These are phyloP conservation scores for Arion vulgaris DNA, from an alignment of 1,140 invertebrate species.

Conservation along the genomic window DNA sequence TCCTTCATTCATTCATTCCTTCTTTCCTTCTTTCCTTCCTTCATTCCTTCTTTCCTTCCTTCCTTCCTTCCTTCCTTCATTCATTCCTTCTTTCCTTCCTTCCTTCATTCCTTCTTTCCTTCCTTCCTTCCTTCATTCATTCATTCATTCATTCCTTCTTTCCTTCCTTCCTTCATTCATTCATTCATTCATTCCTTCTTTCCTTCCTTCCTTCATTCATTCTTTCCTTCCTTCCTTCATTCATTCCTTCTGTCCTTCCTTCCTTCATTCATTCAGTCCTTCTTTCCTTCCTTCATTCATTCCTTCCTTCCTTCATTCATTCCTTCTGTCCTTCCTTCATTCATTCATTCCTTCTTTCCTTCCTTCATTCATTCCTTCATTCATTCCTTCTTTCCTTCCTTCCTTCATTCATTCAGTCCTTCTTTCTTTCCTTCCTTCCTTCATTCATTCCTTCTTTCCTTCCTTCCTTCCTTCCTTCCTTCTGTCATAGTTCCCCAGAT, in stretches of 20 bases:
- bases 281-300: constrained; percentile 48
- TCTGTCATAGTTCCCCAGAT: too few species aligned
- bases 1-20: too few species aligned
- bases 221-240: constrained; percentile 24
- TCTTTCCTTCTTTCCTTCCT: too few species aligned
- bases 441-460: too few species aligned
- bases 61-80: too few species aligned
- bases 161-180: too few species aligned
- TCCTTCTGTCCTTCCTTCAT: constrained; percentile 49
- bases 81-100: too few species aligned
- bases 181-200: too few species aligned
- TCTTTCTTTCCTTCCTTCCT: not conserved
- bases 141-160: not conserved
- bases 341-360: constrained; percentile 46
- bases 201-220: not conserved
- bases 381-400: not conserved
- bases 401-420: not conserved
- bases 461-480: too few species aligned
- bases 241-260: constrained; percentile 42
- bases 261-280: constrained; percentile 47
- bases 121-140: too few species aligned
- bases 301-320: constrained; percentile 48
- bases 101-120: too few species aligned
- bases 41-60: too few species aligned
- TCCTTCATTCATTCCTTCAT: constrained; percentile 24